phyloP scores from a whole-genome alignment of 2,113 vertebrate species.

The Hiodon tergisus region DNA sequence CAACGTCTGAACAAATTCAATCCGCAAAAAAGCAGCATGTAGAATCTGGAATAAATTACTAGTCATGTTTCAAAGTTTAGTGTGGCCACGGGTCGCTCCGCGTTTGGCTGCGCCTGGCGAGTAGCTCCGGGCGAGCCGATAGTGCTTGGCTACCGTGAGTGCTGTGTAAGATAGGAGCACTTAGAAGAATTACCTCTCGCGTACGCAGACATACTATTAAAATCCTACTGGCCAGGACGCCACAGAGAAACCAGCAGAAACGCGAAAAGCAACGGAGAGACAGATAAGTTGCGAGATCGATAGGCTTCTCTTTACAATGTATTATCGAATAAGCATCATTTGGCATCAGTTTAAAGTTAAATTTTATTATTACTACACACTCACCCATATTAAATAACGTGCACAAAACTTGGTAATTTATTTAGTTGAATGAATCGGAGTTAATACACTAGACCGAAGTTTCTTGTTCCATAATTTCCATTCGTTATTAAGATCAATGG shows the following conservation, averaged over 20 bases:
- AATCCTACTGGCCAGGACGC: background rate
- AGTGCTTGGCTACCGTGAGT: conserved; percentile 27
- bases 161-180: conserved; percentile 24
- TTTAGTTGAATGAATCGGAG: background rate
- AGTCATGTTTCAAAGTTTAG: background rate
- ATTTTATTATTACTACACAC: background rate
- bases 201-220: conserved; percentile 15
- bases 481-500: no score
- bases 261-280: background rate
- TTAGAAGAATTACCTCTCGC: conserved; percentile 25
- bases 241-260: background rate
- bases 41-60: background rate
- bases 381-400: background rate
- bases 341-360: background rate
- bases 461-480: background rate
- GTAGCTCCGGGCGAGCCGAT: background rate
- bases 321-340: background rate
- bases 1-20: background rate
- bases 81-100: background rate
- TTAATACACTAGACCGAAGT: background rate
- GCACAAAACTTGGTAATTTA: background rate
- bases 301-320: background rate
- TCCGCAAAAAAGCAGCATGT: background rate
- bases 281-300: background rate
- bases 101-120: background rate